Conservation (phyloP, 53 echinoderm and acorn worm genomes). For the Patiria pectinifera region DNA sequence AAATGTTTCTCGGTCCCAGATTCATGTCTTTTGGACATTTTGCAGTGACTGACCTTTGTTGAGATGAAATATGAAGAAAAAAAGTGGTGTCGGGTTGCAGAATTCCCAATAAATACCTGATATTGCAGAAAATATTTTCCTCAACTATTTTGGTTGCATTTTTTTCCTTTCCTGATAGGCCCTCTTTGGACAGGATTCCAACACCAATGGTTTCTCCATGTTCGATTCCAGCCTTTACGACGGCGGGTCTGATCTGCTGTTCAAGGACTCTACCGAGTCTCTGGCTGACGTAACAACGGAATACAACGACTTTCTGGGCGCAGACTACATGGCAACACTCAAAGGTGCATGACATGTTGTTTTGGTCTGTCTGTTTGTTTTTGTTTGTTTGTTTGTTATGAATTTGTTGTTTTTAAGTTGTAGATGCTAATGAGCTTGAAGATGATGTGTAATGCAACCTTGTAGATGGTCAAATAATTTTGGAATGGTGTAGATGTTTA, state of each 20-base stretch:
- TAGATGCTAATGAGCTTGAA: too few species aligned
- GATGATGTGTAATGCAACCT: too few species aligned
- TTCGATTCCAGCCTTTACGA: constrained; percentile 60
- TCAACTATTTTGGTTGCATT: not conserved
- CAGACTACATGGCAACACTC: constrained; percentile 57
- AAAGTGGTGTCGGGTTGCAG: too few species aligned
- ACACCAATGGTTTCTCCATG: constrained; percentile 67
- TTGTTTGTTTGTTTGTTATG: not conserved
- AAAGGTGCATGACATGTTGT: not conserved
- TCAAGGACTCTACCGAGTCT: constrained; percentile 60
- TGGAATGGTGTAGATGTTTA: too few species aligned
- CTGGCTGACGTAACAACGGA: constrained; percentile 28
- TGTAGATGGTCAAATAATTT: too few species aligned
- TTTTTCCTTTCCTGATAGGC: constrained; percentile 7
- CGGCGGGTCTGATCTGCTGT: constrained; percentile 61
- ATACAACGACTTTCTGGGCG: constrained; percentile 66
- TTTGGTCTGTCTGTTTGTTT: not conserved
- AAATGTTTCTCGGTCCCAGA: too few species aligned
- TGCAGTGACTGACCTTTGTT: too few species aligned
- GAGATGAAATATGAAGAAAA: too few species aligned
- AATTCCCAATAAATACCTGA: too few species aligned
- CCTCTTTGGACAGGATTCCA: constrained; percentile 63
- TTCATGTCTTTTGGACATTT: too few species aligned
- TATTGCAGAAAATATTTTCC: too few species aligned
- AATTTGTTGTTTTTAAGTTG: too few species aligned